phyloP scores from a whole-genome alignment of 2,797 vertebrate species.

The Cuniculus paca region DNA sequence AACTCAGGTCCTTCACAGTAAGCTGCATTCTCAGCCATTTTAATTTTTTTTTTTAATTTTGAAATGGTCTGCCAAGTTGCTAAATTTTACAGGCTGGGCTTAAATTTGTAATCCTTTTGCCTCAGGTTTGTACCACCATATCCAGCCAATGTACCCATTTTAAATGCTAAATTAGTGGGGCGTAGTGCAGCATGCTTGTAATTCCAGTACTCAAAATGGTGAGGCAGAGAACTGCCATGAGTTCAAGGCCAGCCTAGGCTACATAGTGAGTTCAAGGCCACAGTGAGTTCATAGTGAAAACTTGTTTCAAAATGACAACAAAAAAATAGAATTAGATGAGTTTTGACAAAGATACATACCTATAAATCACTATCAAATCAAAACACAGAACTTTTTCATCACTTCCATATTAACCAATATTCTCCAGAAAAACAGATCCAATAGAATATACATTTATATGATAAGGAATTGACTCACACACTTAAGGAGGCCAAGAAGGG shows the following conservation, averaged over 20 bases:
- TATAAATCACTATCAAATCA: not conserved
- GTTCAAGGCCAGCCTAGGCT: not conserved
- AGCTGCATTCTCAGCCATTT: not conserved
- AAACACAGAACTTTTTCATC: not conserved
- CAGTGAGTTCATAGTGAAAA: not conserved
- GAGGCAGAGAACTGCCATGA: not conserved
- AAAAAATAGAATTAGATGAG: not conserved
- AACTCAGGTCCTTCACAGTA: not conserved
- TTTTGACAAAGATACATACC: constrained; percentile 3
- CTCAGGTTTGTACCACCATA: not conserved
- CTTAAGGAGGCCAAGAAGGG: not conserved
- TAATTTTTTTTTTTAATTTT: not conserved
- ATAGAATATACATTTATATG: not conserved
- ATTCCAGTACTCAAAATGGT: not conserved
- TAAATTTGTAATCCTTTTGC: not conserved
- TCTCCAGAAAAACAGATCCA: not conserved
- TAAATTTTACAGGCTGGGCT: not conserved
- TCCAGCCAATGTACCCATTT: not conserved
- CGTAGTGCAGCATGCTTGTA: not conserved
- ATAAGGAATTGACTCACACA: not conserved
- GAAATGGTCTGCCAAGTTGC: not conserved
- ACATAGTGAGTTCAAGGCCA: not conserved
- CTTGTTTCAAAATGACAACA: not conserved
- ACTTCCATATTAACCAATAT: not conserved
- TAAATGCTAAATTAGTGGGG: not conserved